These are phyloP conservation scores for Dendronephthya gigantea DNA, from an alignment of 64 coral and sea anemone species.

Conservation along the genomic window DNA sequence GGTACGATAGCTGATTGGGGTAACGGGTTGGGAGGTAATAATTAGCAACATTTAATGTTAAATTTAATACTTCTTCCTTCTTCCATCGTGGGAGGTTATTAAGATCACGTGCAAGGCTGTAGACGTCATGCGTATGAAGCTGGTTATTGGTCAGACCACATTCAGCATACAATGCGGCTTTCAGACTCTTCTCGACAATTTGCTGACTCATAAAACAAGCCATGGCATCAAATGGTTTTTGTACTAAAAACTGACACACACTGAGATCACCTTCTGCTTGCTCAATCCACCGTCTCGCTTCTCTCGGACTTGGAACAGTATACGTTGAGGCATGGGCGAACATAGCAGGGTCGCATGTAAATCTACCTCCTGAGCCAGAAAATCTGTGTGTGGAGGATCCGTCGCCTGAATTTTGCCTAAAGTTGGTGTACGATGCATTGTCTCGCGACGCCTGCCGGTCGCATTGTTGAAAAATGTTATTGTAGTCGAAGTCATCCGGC, in stretches of 20 bases:
- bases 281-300: conserved; percentile 50
- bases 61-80: background rate
- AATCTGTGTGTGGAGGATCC: background rate
- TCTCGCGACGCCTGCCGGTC: conserved; percentile 47
- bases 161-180: conserved; percentile 31
- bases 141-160: conserved; percentile 37
- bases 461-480: conserved; percentile 43
- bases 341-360: conserved; percentile 9
- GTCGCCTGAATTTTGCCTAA: conserved; percentile 31
- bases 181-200: conserved; percentile 37
- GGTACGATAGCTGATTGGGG: conserved; percentile 18
- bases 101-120: background rate
- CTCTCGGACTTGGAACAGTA: background rate
- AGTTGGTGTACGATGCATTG: conserved; percentile 69
- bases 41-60: background rate
- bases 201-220: conserved; percentile 62
- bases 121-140: conserved; percentile 27
- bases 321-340: background rate
- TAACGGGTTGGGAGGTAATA: conserved; percentile 40
- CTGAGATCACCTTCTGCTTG: conserved; percentile 55
- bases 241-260: conserved; percentile 46
- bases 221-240: conserved; percentile 46
- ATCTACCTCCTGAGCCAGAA: too few species aligned
- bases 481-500: conserved; percentile 29
- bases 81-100: background rate